Evolutionary conservation across 1,140 invertebrate genomes (phyloP).

Genomic region (Mamestra configurata): DNA sequence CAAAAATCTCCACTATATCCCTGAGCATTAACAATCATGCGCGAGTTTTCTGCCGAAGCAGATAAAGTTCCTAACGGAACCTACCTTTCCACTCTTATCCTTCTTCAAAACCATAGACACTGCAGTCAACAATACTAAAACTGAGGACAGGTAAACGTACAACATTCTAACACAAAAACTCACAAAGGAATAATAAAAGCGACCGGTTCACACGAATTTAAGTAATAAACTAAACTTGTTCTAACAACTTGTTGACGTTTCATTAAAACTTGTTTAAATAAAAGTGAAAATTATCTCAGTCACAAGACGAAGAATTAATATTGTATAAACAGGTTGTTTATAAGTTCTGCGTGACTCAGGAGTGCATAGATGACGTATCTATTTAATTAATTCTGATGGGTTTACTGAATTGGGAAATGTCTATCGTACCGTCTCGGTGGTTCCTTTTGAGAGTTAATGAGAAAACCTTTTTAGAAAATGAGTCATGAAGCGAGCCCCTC

Average conservation of each 20-base stretch:
- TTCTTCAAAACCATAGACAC: background rate
- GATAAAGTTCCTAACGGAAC: background rate
- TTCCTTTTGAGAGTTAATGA: background rate
- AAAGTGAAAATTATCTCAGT: slow-evolving; percentile 52
- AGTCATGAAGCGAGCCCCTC: background rate
- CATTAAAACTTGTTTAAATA: slow-evolving; percentile 13
- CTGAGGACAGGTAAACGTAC: background rate
- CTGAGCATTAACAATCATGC: background rate
- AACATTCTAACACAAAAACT: slow-evolving; percentile 4
- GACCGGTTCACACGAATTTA: background rate
- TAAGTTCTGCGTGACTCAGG: too few relatives aligned
- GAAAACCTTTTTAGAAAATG: background rate
- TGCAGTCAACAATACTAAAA: background rate
- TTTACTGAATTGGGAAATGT: background rate
- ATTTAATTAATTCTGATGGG: background rate
- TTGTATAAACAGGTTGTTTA: background rate
- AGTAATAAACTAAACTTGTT: background rate
- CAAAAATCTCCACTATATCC: background rate
- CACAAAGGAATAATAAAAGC: background rate
- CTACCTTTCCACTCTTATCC: slow-evolving; percentile 20
- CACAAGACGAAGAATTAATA: slow-evolving; percentile 45
- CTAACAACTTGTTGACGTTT: background rate
- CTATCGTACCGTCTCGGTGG: background rate
- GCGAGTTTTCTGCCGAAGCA: background rate
- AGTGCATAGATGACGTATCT: background rate